A percentile compares a stretch with the other conserved stretches of the same genome.
These are phyloP conservation scores for Bactericera cockerelli DNA, from an alignment of 1,140 invertebrate species.

Conservation along the genomic window DNA sequence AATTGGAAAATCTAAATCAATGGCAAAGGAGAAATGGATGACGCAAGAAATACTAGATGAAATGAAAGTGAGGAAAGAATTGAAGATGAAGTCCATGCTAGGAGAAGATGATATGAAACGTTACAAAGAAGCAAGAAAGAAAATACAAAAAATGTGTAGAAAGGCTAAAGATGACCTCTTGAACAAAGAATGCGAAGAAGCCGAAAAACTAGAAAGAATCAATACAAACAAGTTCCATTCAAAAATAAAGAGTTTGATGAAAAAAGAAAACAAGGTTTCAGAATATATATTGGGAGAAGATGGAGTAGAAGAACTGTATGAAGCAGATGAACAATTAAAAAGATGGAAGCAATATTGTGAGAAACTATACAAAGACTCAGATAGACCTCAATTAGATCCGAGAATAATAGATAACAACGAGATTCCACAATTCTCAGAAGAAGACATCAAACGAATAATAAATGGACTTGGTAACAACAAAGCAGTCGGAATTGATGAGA, in stretches of 20 bases:
- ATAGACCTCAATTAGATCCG: neutral
- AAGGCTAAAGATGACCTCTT: no score
- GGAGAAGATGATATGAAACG: conserved; percentile 13
- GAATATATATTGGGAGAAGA: neutral
- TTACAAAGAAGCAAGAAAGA: no score
- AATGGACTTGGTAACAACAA: conserved; percentile 4
- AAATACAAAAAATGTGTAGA: no score
- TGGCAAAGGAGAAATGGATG: no score
- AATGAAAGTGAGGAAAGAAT: conserved; percentile 4
- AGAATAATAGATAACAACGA: no score
- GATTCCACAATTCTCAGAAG: neutral
- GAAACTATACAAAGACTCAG: neutral
- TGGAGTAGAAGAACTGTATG: neutral
- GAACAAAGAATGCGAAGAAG: no score
- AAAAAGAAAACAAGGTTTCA: neutral
- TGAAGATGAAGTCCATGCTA: conserved; percentile 1
- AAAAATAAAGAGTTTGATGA: neutral
- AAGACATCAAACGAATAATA: neutral
- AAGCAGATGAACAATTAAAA: neutral
- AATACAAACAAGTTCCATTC: conserved; percentile 3
- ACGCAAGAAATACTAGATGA: neutral
- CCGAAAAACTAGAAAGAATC: conserved; percentile 6
- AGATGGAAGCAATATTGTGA: neutral
- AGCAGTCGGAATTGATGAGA: neutral
- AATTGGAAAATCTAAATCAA: no score